These are phyloP conservation scores for Semaprochilodus insignis DNA, from an alignment of 2,797 vertebrate genomes.

Conservation along the genomic window DNA sequence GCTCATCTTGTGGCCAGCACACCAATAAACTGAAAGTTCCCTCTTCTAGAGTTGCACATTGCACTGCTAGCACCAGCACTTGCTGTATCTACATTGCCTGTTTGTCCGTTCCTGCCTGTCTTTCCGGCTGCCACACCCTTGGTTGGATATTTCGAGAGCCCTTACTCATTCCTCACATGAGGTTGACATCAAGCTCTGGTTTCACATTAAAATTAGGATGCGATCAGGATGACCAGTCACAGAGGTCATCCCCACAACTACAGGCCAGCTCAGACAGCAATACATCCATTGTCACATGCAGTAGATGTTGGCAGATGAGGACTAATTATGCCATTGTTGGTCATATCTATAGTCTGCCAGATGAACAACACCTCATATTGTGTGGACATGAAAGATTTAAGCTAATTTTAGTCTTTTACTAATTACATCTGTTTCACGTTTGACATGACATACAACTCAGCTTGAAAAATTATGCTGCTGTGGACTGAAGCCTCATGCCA, in stretches of 20 bases:
- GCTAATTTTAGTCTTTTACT: not conserved
- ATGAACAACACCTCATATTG: constrained; percentile 4
- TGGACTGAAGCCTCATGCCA: not conserved
- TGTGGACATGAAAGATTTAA: not conserved
- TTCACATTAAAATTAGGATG: constrained; percentile 81
- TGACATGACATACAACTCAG: not conserved
- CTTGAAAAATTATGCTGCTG: not conserved
- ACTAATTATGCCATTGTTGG: not conserved
- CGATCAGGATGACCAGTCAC: constrained; percentile 64
- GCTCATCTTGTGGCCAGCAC: not conserved
- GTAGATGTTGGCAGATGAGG: not conserved
- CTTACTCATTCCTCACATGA: constrained; percentile 82
- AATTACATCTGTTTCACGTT: not conserved
- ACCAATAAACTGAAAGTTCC: not conserved
- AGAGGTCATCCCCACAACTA: constrained; percentile 70
- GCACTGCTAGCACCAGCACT: not conserved
- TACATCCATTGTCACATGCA: constrained; percentile 17
- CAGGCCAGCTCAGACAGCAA: constrained; percentile 18
- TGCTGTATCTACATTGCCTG: not conserved
- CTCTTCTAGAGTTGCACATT: not conserved
- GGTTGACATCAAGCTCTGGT: constrained; percentile 78
- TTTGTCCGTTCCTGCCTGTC: constrained; percentile 1
- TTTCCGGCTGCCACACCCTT: constrained; percentile 1
- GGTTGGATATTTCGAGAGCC: constrained; percentile 74
- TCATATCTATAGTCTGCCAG: not conserved